phyloP scores from a whole-genome alignment of 2,113 vertebrate genomes.

The Cyprinodon tularosa region DNA sequence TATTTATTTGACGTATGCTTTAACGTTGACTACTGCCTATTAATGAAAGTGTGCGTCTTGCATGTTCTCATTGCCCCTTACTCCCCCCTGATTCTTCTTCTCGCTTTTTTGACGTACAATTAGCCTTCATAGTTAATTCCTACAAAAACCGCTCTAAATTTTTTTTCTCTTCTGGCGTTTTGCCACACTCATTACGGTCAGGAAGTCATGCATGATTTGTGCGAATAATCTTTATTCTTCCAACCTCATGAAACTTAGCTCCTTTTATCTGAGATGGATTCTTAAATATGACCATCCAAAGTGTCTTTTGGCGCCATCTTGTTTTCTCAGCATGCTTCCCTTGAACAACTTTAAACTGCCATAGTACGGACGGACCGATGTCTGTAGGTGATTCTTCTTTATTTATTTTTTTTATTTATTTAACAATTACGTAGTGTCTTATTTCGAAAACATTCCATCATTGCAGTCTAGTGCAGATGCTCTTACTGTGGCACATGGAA shows the following conservation, averaged over 20 bases:
- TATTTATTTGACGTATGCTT: conserved; percentile 82
- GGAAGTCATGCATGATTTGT: conserved; percentile 58
- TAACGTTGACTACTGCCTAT: conserved; percentile 82
- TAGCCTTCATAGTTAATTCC: too few species aligned
- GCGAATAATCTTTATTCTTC: conserved; percentile 22
- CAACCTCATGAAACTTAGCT: conserved; percentile 22
- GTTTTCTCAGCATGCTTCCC: conserved; percentile 63
- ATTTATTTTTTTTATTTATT: conserved; percentile 69
- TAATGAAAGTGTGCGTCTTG: conserved; percentile 76
- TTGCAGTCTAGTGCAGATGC: conserved; percentile 81
- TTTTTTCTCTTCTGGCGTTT: conserved; percentile 28
- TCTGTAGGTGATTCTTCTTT: conserved; percentile 79
- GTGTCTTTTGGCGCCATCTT: conserved; percentile 22
- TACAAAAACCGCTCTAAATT: conserved; percentile 9
- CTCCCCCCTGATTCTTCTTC: conserved; percentile 47
- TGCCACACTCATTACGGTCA: conserved; percentile 10
- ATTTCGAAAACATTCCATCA: conserved; percentile 87
- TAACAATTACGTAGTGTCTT: conserved; percentile 82
- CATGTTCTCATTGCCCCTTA: conserved; percentile 67
- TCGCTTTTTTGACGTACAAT: conserved; percentile 50
- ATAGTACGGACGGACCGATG: conserved; percentile 83
- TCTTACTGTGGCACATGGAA: conserved; percentile 78
- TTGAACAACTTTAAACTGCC: conserved; percentile 77
- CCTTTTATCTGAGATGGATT: conserved; percentile 14
- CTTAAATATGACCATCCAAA: conserved; percentile 31